These are phyloP conservation scores for Tachina fera DNA, from an alignment of 2,888 invertebrate species.

Conservation along the genomic window DNA sequence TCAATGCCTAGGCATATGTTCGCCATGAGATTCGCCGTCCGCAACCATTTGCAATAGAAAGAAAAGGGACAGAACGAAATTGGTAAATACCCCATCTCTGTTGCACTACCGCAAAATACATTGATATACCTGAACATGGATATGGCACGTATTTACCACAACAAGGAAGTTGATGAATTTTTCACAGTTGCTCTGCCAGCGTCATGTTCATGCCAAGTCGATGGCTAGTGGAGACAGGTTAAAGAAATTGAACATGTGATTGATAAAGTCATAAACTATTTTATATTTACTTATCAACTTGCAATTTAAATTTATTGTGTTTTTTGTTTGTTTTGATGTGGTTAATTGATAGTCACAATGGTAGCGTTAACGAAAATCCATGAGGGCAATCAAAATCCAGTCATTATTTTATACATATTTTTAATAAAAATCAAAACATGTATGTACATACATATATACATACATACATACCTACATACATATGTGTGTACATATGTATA, in stretches of 20 bases:
- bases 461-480: neutral
- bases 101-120: too few relatives aligned
- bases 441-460: neutral
- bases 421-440: slow-evolving; percentile 10
- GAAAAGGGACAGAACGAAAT: too few relatives aligned
- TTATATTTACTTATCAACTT: slow-evolving; percentile 8
- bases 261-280: slow-evolving; percentile 41
- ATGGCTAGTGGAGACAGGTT: too few relatives aligned
- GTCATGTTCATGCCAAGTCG: too few relatives aligned
- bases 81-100: too few relatives aligned
- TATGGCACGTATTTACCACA: too few relatives aligned
- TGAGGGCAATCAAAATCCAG: slow-evolving; percentile 6
- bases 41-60: too few relatives aligned
- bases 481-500: neutral
- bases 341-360: slow-evolving; percentile 33
- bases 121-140: too few relatives aligned
- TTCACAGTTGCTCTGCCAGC: too few relatives aligned
- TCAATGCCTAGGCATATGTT: too few relatives aligned
- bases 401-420: slow-evolving; percentile 16
- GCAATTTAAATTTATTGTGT: slow-evolving; percentile 26
- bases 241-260: slow-evolving; percentile 41
- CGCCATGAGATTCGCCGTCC: too few relatives aligned
- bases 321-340: neutral
- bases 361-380: slow-evolving; percentile 28
- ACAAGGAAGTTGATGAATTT: too few relatives aligned